A percentile compares a stretch with the other conserved stretches of the same genome.
Conservation (phyloP, 2,888 invertebrate genomes). For the Orthosia incerta region DNA sequence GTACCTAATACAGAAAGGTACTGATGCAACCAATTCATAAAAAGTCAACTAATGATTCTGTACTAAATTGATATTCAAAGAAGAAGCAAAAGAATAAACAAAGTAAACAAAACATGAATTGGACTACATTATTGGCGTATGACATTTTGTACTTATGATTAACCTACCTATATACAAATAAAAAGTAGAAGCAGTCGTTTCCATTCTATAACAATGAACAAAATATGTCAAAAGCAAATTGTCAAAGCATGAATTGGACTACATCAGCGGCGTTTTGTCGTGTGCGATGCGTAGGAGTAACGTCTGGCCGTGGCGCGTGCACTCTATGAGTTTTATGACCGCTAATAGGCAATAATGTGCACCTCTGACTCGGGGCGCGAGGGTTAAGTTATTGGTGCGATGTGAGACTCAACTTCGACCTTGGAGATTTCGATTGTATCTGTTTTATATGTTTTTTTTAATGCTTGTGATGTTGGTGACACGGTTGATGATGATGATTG, state of each 20-base stretch:
- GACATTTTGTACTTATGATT: no score
- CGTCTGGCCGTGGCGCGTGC: conserved; percentile 69
- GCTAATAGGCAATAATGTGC: conserved; percentile 81
- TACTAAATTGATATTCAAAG: background rate
- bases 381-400: conserved; percentile 77
- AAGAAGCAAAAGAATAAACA: no score
- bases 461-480: conserved; percentile 16
- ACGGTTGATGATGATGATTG: conserved; percentile 9
- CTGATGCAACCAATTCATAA: background rate
- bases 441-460: conserved; percentile 40
- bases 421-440: conserved; percentile 53
- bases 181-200: background rate
- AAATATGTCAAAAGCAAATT: conserved; percentile 32
- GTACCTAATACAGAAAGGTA: background rate
- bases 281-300: conserved; percentile 71
- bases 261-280: conserved; percentile 64
- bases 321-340: conserved; percentile 79
- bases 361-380: conserved; percentile 76
- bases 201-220: background rate
- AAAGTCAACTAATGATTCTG: background rate
- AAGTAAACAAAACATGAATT: no score
- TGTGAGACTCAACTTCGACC: conserved; percentile 61
- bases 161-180: background rate
- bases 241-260: conserved; percentile 44
- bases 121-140: no score